Conservation (phyloP, 2,797 vertebrate species). For the Sebastes oblongus region DNA sequence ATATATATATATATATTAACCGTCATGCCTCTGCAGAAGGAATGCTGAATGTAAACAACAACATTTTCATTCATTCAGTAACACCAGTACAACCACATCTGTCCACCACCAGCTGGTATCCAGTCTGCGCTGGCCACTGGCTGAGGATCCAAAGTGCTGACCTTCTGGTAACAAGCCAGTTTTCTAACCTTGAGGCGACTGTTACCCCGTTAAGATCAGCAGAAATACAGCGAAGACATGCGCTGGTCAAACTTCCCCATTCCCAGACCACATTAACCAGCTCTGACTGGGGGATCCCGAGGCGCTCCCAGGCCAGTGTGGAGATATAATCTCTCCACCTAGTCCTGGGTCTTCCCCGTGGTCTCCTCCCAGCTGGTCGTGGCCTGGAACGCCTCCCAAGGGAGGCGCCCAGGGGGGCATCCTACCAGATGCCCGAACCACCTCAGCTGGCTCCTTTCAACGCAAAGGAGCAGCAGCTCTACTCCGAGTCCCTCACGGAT, state of each 20-base stretch:
- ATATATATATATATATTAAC: not conserved
- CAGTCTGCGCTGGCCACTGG: not conserved
- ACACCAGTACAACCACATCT: not conserved
- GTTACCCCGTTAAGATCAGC: conserved; percentile 8
- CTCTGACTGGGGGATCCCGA: too few relatives aligned
- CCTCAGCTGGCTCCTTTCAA: too few relatives aligned
- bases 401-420: too few relatives aligned
- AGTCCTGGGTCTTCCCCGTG: too few relatives aligned
- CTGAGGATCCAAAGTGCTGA: conserved; percentile 7
- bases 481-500: too few relatives aligned
- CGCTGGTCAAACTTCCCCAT: not conserved
- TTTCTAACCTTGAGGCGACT: conserved; percentile 7
- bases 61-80: not conserved
- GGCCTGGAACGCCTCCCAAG: too few relatives aligned
- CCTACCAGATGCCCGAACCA: too few relatives aligned
- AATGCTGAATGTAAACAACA: not conserved
- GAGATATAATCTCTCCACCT: too few relatives aligned
- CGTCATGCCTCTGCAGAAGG: not conserved
- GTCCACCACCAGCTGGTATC: not conserved
- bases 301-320: too few relatives aligned
- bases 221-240: conserved; percentile 13
- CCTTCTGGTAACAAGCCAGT: conserved; percentile 6
- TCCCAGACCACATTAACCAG: too few relatives aligned
- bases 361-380: too few relatives aligned
- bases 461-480: too few relatives aligned